Base-by-base conservation (phyloP, 2,888 invertebrate species). In the Lasioglossum vierecki region DNA sequence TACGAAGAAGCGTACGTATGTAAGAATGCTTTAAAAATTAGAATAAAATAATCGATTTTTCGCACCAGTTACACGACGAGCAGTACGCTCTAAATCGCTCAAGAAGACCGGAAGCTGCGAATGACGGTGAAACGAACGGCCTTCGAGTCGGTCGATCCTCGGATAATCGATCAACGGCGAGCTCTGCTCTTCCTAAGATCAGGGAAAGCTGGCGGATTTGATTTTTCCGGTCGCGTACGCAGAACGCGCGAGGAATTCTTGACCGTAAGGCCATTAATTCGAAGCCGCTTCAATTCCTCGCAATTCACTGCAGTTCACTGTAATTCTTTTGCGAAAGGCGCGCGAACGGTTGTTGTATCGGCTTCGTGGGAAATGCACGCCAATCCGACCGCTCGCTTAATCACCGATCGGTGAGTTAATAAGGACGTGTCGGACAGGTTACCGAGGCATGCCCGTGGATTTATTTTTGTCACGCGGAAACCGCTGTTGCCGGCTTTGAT, bases 191-290 rank as follows among this genome's bases (percentile, higher is more conserved):
- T 57, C 68, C 26, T 41, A 6, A 35, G 72, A 75, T 22, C 73
- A 8, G 74, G n/a, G 68, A 75, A 73, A 81, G 63, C 8, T 18
- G 44, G 5, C 44, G 11, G 35, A 41, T 22, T 22, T 35, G 68
- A 68, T 57, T 57, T 22, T 76, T 80, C 72, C 66, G 63, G 41
- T 41, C 26, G 63, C 73, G 60, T 70, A 49, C 72, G 70, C 73
- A 9, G 70, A 78, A 84, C 83, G 44, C 60, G 53, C 4, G 41
- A 49, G 18, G 84, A 82, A 82, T 82, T 70, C 73, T 41, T 74
- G 41, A 74, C 41, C 53, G 39, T n/a, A 35, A 53, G 60, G 46
- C 30, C 26, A 30, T 63, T 82, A 82, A 82, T 53, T 57, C 60
- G 53, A 13, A 9, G 60, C 53, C 22, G 13, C 1, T 66, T 35